A percentile compares a stretch with the other conserved stretches of the same genome.
These are phyloP conservation scores for Actias luna DNA, from an alignment of 2,888 invertebrate species.

Conservation along the genomic window DNA sequence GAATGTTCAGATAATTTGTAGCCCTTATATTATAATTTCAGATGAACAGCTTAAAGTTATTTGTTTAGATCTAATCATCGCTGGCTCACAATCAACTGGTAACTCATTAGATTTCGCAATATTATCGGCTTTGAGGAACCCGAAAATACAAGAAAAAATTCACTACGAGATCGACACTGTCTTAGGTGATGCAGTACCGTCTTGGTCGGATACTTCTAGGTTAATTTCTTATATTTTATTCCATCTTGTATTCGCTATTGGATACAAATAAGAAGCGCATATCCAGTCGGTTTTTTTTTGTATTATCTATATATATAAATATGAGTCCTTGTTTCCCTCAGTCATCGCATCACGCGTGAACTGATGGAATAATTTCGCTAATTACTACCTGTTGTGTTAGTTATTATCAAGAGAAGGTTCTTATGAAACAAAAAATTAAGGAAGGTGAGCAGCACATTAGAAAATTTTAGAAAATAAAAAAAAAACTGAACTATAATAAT, in stretches of 20 bases:
- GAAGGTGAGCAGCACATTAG: too few relatives aligned
- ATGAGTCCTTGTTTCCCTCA: too few relatives aligned
- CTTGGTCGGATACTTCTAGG: conserved; percentile 57
- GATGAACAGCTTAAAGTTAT: conserved; percentile 73
- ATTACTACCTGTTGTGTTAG: too few relatives aligned
- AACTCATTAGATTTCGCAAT: conserved; percentile 83
- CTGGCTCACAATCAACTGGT: conserved; percentile 88
- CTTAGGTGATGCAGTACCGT: conserved; percentile 68
- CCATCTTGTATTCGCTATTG: neutral
- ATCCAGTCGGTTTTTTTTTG: too few relatives aligned
- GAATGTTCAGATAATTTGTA: conserved; percentile 15
- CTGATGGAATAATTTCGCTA: too few relatives aligned
- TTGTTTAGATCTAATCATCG: conserved; percentile 86
- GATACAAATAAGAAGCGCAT: neutral
- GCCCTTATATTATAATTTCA: conserved; percentile 35
- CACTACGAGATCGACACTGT: conserved; percentile 82
- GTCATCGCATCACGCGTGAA: too few relatives aligned
- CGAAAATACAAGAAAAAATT: conserved; percentile 81
- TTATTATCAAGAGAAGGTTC: too few relatives aligned
- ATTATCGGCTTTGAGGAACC: conserved; percentile 79
- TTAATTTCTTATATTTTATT: neutral
- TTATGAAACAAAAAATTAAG: too few relatives aligned
- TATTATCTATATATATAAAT: too few relatives aligned
- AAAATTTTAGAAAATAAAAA: too few relatives aligned
- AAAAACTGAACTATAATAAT: too few relatives aligned